Evolutionary conservation across 2,888 invertebrate genomes (phyloP), one percentile per base, ranked within the genome.

Genomic region (Chalcosyrphus nemorum): DNA sequence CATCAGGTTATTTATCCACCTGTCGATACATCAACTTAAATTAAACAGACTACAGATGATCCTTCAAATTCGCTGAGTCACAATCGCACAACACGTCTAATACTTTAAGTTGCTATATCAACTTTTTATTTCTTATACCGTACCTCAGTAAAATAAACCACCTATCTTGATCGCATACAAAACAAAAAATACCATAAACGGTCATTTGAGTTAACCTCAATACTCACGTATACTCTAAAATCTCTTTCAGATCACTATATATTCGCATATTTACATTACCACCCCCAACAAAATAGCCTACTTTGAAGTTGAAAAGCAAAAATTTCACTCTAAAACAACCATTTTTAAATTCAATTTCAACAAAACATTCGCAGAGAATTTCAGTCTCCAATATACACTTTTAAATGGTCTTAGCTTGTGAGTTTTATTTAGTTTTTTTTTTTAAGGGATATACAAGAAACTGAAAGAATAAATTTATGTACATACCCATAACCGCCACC

Each of bases 401-500:
- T 70, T 75, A 80, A 86, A 82, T 81, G 84, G 74, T 72, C 86
- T 87, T 86, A 86, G 86, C 86, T 87, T 88, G 86, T 86, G 86
- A 85, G 52, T 74, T 70, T 50, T 17, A 29, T 35, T 24, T 54
- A 61, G 32, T 6, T 32, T 32, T 35, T 61, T 86, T 76, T 63
- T 71, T 70, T 45, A 57, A 45, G 35, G 43, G 27, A 63, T 50
- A 63, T 57, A 61, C 11, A 47, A 65, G 19, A 57, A 68, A 38
- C 70, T 52, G 85, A 47, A 19, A 24, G 35, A 54, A 54, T 24
- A 24, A 71, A 47, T 43, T 70, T 5, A 75, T 75, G 66, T 88
- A 90, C 91, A 88, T 90, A 91, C 91, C 91, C 90, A 86, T 90
- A 90, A 11, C 89, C 89, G 41, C 88, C 88, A 75, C 89, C 86